A percentile compares a stretch with the other conserved stretches of the same genome.
phyloP scores from a whole-genome alignment of 2,888 invertebrate genomes.

The Caenorhabditis japonica region DNA sequence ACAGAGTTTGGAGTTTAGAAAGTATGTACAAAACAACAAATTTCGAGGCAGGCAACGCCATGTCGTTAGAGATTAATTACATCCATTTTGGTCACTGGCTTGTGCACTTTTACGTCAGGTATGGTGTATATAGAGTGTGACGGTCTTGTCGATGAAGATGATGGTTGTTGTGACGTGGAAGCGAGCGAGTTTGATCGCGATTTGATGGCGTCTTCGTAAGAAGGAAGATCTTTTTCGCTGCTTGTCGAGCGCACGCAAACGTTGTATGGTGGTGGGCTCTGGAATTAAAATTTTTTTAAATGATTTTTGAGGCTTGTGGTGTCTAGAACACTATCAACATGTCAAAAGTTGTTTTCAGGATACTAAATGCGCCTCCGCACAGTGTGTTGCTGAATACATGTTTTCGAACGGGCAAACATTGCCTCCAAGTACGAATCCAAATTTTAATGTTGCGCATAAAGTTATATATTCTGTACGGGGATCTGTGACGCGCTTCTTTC shows the following conservation, averaged over 20 bases:
- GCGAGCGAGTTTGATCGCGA: slow-evolving; percentile 6
- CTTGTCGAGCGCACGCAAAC: slow-evolving; percentile 35
- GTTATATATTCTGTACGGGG: too few relatives aligned
- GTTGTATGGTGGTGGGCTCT: slow-evolving; percentile 47
- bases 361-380: too few relatives aligned
- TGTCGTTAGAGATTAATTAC: slow-evolving; percentile 33
- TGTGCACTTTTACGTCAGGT: slow-evolving; percentile 32
- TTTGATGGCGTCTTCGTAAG: slow-evolving; percentile 49
- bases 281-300: slow-evolving; percentile 2
- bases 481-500: too few relatives aligned
- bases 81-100: slow-evolving; percentile 27
- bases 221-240: slow-evolving; percentile 48
- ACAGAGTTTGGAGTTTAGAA: neutral
- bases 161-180: slow-evolving; percentile 4
- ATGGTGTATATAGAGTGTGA: slow-evolving; percentile 44
- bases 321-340: too few relatives aligned
- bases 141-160: slow-evolving; percentile 19
- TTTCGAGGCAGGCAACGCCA: too few relatives aligned
- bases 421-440: too few relatives aligned
- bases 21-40: too few relatives aligned
- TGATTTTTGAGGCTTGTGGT: neutral
- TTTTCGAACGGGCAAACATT: too few relatives aligned
- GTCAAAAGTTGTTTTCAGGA: too few relatives aligned
- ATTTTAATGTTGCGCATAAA: too few relatives aligned
- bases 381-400: too few relatives aligned